phyloP scores from a whole-genome alignment of 2,888 invertebrate species.

The Coelinius sp. region DNA sequence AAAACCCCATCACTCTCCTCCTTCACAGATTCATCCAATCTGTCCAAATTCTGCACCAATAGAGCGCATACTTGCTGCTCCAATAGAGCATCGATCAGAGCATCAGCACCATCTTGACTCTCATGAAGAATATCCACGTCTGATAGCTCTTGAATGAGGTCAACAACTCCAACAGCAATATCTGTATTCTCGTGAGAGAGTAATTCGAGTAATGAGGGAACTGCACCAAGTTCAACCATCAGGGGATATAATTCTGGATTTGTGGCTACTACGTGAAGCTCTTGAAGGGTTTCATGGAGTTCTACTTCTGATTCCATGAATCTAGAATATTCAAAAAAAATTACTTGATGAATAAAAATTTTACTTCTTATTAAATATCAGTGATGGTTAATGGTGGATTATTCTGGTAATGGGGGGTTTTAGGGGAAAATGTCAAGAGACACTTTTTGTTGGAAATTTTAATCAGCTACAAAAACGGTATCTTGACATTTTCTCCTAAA shows the following conservation, averaged over 20 bases:
- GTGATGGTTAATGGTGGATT: no score
- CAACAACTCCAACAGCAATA: conserved; percentile 86
- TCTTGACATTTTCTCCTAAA: no score
- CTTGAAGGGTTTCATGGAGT: conserved; percentile 88
- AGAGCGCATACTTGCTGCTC: conserved; percentile 92
- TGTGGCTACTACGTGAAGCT: conserved; percentile 94
- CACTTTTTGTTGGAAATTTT: no score
- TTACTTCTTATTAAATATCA: no score
- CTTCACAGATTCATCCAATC: conserved; percentile 92
- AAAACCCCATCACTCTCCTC: conserved; percentile 98
- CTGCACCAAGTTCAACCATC: conserved; percentile 89
- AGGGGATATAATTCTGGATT: conserved; percentile 95
- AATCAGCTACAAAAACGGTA: no score
- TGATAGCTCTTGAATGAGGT: conserved; percentile 86
- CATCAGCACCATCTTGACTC: conserved; percentile 91
- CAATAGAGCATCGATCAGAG: conserved; percentile 88
- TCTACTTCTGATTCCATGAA: conserved; percentile 99
- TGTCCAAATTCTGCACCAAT: conserved; percentile 92
- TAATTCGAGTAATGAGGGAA: conserved; percentile 92
- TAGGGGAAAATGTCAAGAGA: no score
- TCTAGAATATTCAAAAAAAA: conserved; percentile 63
- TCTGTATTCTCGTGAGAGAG: conserved; percentile 97
- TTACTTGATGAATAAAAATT: no score
- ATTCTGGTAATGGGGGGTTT: no score
- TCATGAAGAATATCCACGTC: conserved; percentile 97